Evolutionary conservation across 2,888 invertebrate species (phyloP).

Genomic region (Phalera bucephala): DNA sequence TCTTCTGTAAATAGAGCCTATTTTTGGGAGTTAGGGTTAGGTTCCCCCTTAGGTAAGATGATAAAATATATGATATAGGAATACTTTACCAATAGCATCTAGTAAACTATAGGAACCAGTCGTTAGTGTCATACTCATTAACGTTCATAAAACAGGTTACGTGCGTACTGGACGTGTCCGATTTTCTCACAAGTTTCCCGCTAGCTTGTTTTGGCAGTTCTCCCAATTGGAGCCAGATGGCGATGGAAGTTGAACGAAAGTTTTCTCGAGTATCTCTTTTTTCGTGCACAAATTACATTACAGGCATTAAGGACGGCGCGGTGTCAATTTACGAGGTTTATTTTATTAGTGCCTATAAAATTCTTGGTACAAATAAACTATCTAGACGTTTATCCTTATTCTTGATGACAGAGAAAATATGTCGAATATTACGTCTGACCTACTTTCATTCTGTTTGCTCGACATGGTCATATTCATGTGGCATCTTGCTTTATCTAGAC

Average conservation of each 20-base stretch:
- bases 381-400: not conserved
- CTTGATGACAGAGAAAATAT: not conserved
- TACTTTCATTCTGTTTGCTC: no score
- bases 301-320: constrained; percentile 9
- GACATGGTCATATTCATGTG: no score
- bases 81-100: no score
- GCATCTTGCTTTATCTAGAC: no score
- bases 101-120: no score
- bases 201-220: constrained; percentile 59
- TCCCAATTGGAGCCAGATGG: constrained; percentile 67
- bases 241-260: constrained; percentile 48
- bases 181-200: constrained; percentile 39
- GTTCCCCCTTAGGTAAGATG: no score
- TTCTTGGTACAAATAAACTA: not conserved
- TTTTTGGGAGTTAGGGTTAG: no score
- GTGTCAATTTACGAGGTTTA: constrained; percentile 1
- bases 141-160: no score
- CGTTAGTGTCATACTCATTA: no score
- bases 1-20: no score
- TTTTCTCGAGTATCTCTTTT: constrained; percentile 44
- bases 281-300: constrained; percentile 31
- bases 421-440: no score
- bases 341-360: not conserved
- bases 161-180: constrained; percentile 13
- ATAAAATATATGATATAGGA: no score